Percentiles rank a stretch among this genome's conserved stretches.
Conservation (phyloP, 2,113 vertebrate genomes). For the Bufo gargarizans region DNA sequence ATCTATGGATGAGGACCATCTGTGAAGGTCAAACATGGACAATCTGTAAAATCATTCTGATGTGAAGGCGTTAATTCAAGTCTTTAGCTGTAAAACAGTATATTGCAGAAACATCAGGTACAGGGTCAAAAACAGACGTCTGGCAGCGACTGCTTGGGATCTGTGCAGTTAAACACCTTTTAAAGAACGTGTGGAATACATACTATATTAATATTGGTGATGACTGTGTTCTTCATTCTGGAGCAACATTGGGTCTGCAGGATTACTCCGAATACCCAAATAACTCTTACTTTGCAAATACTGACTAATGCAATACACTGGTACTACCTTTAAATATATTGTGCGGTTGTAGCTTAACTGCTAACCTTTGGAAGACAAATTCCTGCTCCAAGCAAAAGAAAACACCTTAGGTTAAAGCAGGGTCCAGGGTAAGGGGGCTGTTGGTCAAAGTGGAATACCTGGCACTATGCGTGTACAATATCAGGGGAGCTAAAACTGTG, state of each 20-base stretch:
- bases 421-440: too few species aligned
- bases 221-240: background rate
- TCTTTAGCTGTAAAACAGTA: too few species aligned
- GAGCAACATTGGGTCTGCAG: background rate
- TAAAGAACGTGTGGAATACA: background rate
- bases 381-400: background rate
- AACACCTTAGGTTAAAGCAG: background rate
- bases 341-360: background rate
- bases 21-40: too few species aligned
- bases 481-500: background rate
- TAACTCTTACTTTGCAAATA: background rate
- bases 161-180: background rate
- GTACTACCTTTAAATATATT: background rate
- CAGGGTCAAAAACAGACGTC: background rate
- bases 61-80: too few species aligned
- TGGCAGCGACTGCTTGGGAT: background rate
- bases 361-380: conserved; percentile 19
- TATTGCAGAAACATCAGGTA: background rate
- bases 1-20: too few species aligned
- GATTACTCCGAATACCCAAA: background rate
- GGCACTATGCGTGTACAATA: background rate
- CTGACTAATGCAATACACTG: background rate
- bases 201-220: background rate
- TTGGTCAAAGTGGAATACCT: background rate
- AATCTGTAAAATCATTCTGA: too few species aligned